Conservation (phyloP, 1,140 invertebrate genomes). For the Octopus bimaculoides region DNA sequence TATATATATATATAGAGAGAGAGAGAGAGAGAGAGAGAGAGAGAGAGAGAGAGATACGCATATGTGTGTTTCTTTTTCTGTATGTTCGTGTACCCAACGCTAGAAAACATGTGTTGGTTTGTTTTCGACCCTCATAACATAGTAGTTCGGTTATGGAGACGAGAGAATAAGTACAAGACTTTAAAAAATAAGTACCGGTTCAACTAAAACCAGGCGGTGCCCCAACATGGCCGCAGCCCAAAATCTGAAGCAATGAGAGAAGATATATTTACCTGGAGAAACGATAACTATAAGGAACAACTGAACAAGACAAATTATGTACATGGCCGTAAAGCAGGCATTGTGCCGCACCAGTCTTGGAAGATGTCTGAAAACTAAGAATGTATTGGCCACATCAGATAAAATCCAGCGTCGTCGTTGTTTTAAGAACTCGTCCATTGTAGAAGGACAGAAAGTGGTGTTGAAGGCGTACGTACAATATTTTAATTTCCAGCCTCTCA, state of each 20-base stretch:
- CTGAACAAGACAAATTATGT: slow-evolving; percentile 51
- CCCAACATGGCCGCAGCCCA: too few species aligned
- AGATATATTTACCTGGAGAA: slow-evolving; percentile 23
- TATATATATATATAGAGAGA: too few species aligned
- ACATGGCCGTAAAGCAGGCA: slow-evolving; percentile 63
- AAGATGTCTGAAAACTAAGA: slow-evolving; percentile 62
- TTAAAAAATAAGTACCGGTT: slow-evolving; percentile 26
- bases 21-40: too few species aligned
- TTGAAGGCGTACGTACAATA: slow-evolving; percentile 29
- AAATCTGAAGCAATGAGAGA: too few species aligned
- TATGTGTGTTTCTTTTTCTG: too few species aligned
- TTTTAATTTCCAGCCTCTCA: slow-evolving; percentile 34
- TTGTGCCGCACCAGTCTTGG: slow-evolving; percentile 61
- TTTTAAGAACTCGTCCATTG: slow-evolving; percentile 35
- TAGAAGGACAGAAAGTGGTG: slow-evolving; percentile 38
- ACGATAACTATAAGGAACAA: slow-evolving; percentile 34
- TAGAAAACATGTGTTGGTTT: too few species aligned
- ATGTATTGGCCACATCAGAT: slow-evolving; percentile 66
- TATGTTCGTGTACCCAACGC: too few species aligned
- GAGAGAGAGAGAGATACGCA: too few species aligned
- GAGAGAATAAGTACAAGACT: slow-evolving; percentile 22
- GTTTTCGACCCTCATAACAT: too few species aligned
- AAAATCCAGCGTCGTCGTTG: slow-evolving; percentile 62
- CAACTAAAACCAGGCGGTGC: too few species aligned
- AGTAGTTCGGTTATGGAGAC: background rate